Base-by-base conservation (phyloP, 2,113 vertebrate genomes). In the Herpailurus yagouaroundi region DNA sequence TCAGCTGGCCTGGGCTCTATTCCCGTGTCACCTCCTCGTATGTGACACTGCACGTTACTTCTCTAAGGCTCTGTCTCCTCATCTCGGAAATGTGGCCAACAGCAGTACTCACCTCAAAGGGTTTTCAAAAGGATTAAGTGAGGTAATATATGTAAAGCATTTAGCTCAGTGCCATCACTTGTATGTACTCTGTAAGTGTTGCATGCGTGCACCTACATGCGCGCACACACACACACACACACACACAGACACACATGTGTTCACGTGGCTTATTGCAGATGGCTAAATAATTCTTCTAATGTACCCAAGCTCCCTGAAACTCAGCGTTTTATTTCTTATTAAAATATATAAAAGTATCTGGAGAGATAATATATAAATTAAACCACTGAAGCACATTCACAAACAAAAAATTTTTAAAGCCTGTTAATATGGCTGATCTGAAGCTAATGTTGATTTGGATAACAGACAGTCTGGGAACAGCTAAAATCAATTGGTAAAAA, bases 211-310 rank as follows among this genome's bases (percentile, higher is more conserved):
- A 23, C 45, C 45, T 45, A 45, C 45, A 45, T 45, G 7, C 0
- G 8, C 1, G 45, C 45, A 6, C 45, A 0, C 45, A 0, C 45
- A 68, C 12, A 9, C 41, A 41, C 12, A 15, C 5, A 25, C 3
- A 33, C 1, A 31, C 4, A 15, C 5, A 25, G 2, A 33, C 1
- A 31, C 4, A 5, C 36, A 36, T 3, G 10, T 6, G 5, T 19
- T 27, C 0, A 38, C 3, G 25, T 2, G n/a, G 21, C 29, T 97
- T 87, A 73, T 7, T 68, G 38, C 50, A n/a, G 87, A 83, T 73
- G 21, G 33, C 36, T 57, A 63, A 91, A 60, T 82, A 25, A 48
- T 52, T 82, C 86, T 81, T 52, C 68, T n/a, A 88, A 90, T 60
- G 48, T 74, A 74, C 31, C 27, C 60, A 91, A 86, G 27, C 5